Percentiles rank a stretch among this genome's conserved stretches.
Conservation (phyloP, 1,140 invertebrate species). For the Drosophila dunni region DNA sequence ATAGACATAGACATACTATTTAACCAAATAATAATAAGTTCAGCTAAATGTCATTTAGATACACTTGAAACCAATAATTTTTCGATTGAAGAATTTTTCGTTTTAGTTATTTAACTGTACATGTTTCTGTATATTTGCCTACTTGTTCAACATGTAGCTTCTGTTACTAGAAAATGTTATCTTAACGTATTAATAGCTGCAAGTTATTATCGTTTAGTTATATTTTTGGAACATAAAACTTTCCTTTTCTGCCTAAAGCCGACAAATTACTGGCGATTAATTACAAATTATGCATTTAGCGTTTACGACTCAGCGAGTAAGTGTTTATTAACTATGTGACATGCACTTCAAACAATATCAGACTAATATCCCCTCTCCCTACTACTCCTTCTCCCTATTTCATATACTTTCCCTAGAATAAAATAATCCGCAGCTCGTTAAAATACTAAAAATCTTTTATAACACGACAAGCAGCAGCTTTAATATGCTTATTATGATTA, state of each 20-base stretch:
- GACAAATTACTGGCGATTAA: slow-evolving; percentile 56
- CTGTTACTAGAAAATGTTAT: too few species aligned
- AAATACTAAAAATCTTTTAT: slow-evolving; percentile 52
- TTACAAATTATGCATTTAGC: slow-evolving; percentile 50
- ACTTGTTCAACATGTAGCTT: too few species aligned
- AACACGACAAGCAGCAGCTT: slow-evolving; percentile 43
- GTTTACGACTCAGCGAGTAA: slow-evolving; percentile 42
- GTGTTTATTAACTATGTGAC: slow-evolving; percentile 3
- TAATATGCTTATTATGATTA: slow-evolving; percentile 75
- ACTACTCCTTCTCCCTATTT: not conserved
- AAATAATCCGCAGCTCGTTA: slow-evolving; percentile 24
- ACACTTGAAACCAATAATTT: too few species aligned
- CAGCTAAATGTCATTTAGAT: too few species aligned
- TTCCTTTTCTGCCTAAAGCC: not conserved
- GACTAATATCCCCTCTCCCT: not conserved
- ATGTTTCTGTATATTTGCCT: too few species aligned
- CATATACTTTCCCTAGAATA: not conserved
- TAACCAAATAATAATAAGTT: too few species aligned
- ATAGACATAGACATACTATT: too few species aligned
- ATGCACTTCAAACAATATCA: slow-evolving; percentile 14
- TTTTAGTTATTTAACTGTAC: too few species aligned
- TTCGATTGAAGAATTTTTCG: too few species aligned
- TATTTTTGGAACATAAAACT: not conserved
- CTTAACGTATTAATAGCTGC: too few species aligned
- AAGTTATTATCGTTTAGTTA: too few species aligned